Conservation (phyloP, 2,888 invertebrate genomes). For the Holacanthella duospinosa region DNA sequence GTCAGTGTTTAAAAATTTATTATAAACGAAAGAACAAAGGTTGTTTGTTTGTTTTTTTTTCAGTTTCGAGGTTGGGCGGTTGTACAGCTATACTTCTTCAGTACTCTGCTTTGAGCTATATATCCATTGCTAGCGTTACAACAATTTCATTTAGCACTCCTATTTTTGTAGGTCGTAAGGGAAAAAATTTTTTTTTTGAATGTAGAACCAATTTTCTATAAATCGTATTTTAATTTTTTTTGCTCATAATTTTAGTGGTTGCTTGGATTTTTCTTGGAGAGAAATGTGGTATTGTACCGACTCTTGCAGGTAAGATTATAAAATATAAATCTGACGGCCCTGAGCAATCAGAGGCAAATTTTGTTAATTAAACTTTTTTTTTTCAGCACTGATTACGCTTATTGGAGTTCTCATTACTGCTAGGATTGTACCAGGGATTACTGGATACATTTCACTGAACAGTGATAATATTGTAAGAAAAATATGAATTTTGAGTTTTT, state of each 20-base stretch:
- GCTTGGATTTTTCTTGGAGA: slow-evolving; percentile 7
- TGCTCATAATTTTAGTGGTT: neutral
- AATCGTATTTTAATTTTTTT: neutral
- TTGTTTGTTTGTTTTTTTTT: too few species aligned
- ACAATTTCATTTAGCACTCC: slow-evolving; percentile 20
- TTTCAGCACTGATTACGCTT: neutral
- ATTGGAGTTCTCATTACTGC: neutral
- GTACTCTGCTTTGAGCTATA: slow-evolving; percentile 25
- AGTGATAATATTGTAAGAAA: neutral
- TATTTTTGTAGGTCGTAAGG: neutral
- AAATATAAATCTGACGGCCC: too few species aligned
- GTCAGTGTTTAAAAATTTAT: too few species aligned
- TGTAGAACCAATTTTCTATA: too few species aligned
- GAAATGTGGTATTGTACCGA: slow-evolving; percentile 6
- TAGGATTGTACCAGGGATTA: neutral
- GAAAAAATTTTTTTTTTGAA: too few species aligned
- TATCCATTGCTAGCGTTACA: slow-evolving; percentile 24
- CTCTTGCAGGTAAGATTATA: neutral
- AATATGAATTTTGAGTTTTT: neutral
- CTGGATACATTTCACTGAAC: neutral
- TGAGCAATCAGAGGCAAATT: too few species aligned
- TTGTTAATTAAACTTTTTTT: too few species aligned
- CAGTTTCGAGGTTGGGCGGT: too few species aligned
- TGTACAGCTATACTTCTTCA: slow-evolving; percentile 23
- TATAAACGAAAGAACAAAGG: too few species aligned